Evolutionary conservation across 1,140 invertebrate species (phyloP).

Genomic region (Drosophila triauraria): DNA sequence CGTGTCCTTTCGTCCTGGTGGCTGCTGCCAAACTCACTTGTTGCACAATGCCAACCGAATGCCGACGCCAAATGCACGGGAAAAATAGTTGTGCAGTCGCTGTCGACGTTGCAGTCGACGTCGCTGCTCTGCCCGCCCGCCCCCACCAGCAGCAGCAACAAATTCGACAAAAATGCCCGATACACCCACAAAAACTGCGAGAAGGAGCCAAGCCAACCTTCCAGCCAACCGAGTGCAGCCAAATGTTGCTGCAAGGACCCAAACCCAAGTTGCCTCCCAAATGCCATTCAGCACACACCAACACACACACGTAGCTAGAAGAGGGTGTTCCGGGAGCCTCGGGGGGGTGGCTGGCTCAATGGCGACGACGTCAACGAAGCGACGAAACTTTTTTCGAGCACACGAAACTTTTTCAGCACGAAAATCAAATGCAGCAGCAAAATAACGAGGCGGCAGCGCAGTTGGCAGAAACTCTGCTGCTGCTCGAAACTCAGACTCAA

Average conservation of each 20-base stretch:
- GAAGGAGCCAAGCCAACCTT: constrained; percentile 59
- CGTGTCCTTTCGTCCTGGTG: constrained; percentile 73
- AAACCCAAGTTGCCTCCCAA: constrained; percentile 53
- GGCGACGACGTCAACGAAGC: constrained; percentile 79
- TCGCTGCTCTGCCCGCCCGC: constrained; percentile 18
- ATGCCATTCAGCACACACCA: constrained; percentile 54
- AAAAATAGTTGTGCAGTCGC: constrained; percentile 74
- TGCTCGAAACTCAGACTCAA: constrained; percentile 32
- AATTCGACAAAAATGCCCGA: constrained; percentile 83
- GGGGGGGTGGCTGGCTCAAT: constrained; percentile 29
- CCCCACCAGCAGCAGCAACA: constrained; percentile 49
- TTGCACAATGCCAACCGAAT: constrained; percentile 81
- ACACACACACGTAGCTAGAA: constrained; percentile 20
- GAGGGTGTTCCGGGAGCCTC: constrained; percentile 10
- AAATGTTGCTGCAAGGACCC: constrained; percentile 79
- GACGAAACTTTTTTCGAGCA: constrained; percentile 84
- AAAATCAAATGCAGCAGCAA: constrained; percentile 81
- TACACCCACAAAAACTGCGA: constrained; percentile 79
- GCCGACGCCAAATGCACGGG: constrained; percentile 64
- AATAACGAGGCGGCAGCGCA: constrained; percentile 52
- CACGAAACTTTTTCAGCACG: constrained; percentile 85
- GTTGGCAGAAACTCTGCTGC: constrained; percentile 15
- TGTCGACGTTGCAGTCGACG: constrained; percentile 10
- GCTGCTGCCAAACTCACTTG: constrained; percentile 85
- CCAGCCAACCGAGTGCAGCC: constrained; percentile 81